These are phyloP conservation scores for Alectoris magna DNA, from an alignment of 2,797 vertebrate species.

Conservation along the genomic window DNA sequence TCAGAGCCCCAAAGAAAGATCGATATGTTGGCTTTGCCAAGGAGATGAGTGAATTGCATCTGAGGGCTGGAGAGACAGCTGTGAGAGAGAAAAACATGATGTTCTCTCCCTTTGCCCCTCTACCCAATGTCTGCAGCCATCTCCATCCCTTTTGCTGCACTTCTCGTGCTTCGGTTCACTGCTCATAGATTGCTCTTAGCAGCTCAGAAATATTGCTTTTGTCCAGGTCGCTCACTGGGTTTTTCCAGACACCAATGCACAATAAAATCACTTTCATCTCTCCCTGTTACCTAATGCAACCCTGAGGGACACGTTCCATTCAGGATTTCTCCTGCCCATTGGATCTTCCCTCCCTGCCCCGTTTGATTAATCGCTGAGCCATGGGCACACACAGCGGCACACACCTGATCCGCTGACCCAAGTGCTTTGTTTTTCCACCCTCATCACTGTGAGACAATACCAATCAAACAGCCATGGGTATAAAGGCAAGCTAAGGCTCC, in stretches of 20 bases:
- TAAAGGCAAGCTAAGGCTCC: neutral
- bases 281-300: fast-evolving
- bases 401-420: neutral
- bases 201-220: neutral
- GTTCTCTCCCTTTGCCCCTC: neutral
- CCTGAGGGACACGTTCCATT: neutral
- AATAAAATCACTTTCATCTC: neutral
- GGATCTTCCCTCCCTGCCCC: neutral
- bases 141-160: neutral
- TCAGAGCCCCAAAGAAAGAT: conserved; percentile 30
- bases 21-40: neutral
- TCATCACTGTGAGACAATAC: neutral
- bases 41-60: neutral
- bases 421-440: conserved; percentile 21
- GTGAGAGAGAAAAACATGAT: neutral
- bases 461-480: neutral
- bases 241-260: neutral
- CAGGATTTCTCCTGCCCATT: neutral
- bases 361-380: neutral
- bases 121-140: neutral
- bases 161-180: fast-evolving
- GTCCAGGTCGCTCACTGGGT: neutral
- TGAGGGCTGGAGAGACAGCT: neutral
- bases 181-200: neutral
- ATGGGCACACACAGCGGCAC: fast-evolving